Evolutionary conservation across 2,113 vertebrate genomes (phyloP).

Genomic region (Pachypanchax playfairii): DNA sequence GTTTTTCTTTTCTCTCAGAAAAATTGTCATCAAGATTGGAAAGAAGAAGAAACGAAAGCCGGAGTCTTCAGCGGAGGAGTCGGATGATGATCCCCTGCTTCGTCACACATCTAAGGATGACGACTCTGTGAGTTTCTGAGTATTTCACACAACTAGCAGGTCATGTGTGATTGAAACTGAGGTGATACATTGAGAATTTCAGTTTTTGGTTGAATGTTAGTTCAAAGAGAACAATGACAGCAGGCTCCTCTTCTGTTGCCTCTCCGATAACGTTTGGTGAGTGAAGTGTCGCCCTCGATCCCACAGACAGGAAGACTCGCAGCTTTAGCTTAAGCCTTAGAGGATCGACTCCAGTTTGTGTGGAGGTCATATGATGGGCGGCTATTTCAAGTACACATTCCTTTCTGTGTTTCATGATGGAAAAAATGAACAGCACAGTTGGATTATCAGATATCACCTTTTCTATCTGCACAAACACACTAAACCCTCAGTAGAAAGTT

Average conservation of each 20-base stretch:
- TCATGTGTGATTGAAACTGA: not conserved
- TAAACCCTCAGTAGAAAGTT: not conserved
- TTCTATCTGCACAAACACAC: not conserved
- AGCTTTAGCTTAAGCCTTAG: constrained; percentile 34
- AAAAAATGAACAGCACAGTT: constrained; percentile 16
- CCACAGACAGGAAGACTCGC: constrained; percentile 33
- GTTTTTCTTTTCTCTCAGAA: constrained; percentile 74
- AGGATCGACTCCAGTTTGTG: constrained; percentile 33
- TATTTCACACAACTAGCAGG: not conserved
- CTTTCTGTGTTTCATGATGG: constrained; percentile 37
- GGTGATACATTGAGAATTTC: not conserved
- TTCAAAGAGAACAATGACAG: not conserved
- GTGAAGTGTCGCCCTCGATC: constrained; percentile 15
- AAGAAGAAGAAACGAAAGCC: constrained; percentile 97
- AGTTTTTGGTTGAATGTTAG: constrained; percentile 3
- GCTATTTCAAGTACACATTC: constrained; percentile 43
- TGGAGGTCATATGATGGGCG: constrained; percentile 49
- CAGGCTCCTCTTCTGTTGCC: not conserved
- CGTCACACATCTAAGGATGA: constrained; percentile 84
- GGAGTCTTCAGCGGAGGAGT: constrained; percentile 92
- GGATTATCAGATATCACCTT: constrained; percentile 10
- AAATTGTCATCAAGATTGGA: constrained; percentile 96
- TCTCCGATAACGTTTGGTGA: not conserved
- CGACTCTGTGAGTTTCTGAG: constrained; percentile 83
- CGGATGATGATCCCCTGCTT: constrained; percentile 86